Percentiles rank a stretch among this genome's conserved stretches.
Evolutionary conservation across 2,113 vertebrate species (phyloP).

Genomic region (Eolophus roseicapilla): DNA sequence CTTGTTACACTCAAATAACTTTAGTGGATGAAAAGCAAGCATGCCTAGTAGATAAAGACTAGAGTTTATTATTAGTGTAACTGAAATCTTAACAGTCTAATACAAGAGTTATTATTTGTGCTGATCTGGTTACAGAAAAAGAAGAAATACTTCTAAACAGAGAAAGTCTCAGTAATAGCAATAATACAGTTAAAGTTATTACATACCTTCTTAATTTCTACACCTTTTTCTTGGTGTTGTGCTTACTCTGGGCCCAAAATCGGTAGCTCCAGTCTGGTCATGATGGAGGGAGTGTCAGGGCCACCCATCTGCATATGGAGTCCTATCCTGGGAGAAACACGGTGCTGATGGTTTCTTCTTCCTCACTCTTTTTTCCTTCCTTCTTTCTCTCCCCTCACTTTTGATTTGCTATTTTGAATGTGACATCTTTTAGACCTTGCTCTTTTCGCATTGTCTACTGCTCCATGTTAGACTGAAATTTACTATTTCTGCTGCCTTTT

Average conservation of each 20-base stretch:
- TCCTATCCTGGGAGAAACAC: background rate
- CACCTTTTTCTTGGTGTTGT: background rate
- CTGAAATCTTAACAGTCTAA: background rate
- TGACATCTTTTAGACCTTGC: background rate
- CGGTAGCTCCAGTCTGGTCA: background rate
- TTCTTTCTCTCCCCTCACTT: rapidly evolving
- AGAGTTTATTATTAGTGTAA: background rate
- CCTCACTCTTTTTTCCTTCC: background rate
- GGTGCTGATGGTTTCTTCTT: background rate
- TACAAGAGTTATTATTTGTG: background rate
- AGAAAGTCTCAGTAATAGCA: background rate
- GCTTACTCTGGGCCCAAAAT: background rate
- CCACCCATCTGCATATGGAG: background rate
- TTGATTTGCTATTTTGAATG: background rate
- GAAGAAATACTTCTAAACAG: background rate
- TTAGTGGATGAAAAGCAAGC: background rate
- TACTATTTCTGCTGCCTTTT: background rate
- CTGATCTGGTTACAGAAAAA: background rate
- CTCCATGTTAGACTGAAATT: background rate
- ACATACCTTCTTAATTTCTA: background rate
- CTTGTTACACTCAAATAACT: background rate
- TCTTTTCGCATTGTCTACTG: background rate
- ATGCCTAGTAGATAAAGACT: background rate
- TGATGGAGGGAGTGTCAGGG: background rate
- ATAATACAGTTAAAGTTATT: background rate